Percentiles rank a stretch among this genome's conserved stretches.
These are phyloP conservation scores for Reticulitermes speratus DNA, from an alignment of 1,140 invertebrate species.

Conservation along the genomic window DNA sequence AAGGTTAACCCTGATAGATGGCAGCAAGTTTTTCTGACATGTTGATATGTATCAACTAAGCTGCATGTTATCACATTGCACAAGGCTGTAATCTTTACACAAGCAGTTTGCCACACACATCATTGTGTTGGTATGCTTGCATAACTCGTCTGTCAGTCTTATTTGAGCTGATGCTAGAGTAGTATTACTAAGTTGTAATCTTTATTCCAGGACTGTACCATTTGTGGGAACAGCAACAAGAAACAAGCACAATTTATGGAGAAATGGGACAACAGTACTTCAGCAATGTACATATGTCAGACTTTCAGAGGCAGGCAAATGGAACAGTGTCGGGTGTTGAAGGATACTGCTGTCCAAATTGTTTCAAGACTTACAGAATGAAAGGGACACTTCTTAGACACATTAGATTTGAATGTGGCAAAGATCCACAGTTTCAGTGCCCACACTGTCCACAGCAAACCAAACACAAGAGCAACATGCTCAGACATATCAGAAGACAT, in stretches of 20 bases:
- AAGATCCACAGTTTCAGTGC: slow-evolving; percentile 52
- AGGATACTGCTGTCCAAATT: slow-evolving; percentile 11
- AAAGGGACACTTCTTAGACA: slow-evolving; percentile 50
- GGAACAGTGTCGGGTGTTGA: neutral
- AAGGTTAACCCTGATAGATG: too few relatives aligned
- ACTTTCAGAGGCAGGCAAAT: neutral
- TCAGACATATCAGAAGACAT: slow-evolving; percentile 45
- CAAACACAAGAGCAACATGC: slow-evolving; percentile 43
- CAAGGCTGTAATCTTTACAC: too few relatives aligned
- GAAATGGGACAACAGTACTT: neutral
- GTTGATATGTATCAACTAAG: too few relatives aligned
- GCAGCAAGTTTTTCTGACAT: too few relatives aligned
- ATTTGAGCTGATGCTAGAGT: neutral
- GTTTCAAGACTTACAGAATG: slow-evolving; percentile 18
- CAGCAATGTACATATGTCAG: neutral
- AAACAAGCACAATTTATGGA: neutral
- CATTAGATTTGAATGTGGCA: slow-evolving; percentile 57
- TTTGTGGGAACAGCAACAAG: neutral
- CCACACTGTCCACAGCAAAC: slow-evolving; percentile 43
- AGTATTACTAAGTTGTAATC: neutral
- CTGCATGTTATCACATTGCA: too few relatives aligned
- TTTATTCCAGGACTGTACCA: neutral
- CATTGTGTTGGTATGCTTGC: too few relatives aligned
- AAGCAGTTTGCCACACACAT: too few relatives aligned
- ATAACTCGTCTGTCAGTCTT: too few relatives aligned